These are phyloP conservation scores for Bombus superbus DNA, from an alignment of 1,140 invertebrate species.

Conservation along the genomic window DNA sequence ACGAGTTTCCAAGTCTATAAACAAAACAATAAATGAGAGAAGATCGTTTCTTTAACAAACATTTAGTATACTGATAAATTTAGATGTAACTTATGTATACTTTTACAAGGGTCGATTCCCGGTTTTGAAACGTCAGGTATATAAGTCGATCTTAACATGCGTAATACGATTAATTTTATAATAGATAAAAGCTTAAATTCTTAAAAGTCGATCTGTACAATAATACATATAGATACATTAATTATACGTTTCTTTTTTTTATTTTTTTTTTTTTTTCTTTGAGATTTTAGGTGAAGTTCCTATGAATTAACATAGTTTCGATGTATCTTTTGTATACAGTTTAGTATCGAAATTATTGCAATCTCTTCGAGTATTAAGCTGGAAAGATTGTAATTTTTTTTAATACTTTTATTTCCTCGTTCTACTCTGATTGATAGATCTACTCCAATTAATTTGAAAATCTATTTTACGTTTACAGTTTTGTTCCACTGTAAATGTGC, in stretches of 20 bases:
- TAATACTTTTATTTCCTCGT: constrained; percentile 16
- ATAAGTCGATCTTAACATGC: constrained; percentile 1
- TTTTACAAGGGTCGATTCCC: neutral
- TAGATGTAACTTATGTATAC: constrained; percentile 1
- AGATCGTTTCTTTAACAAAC: neutral
- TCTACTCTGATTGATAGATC: constrained; percentile 8
- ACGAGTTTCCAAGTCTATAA: constrained; percentile 10
- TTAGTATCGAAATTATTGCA: constrained; percentile 38
- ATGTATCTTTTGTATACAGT: constrained; percentile 22
- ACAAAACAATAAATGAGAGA: neutral
- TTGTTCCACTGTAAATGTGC: constrained; percentile 17
- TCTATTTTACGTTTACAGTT: constrained; percentile 21
- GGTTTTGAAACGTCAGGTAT: constrained; percentile 1
- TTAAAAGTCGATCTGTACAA: constrained; percentile 24
- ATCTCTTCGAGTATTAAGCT: constrained; percentile 24
- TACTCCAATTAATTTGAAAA: constrained; percentile 39
- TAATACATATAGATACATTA: constrained; percentile 20
- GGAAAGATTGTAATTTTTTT: constrained; percentile 20
- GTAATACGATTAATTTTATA: constrained; percentile 23
- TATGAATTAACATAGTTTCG: constrained; percentile 36
- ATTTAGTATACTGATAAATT: neutral
- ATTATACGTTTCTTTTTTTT: neutral
- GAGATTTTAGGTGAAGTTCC: neutral
- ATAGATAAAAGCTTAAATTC: constrained; percentile 7
- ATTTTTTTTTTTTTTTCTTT: neutral